Percentiles rank a stretch among this genome's conserved stretches.
Evolutionary conservation across 2,888 invertebrate species (phyloP).

Genomic region (Rutpela maculata): DNA sequence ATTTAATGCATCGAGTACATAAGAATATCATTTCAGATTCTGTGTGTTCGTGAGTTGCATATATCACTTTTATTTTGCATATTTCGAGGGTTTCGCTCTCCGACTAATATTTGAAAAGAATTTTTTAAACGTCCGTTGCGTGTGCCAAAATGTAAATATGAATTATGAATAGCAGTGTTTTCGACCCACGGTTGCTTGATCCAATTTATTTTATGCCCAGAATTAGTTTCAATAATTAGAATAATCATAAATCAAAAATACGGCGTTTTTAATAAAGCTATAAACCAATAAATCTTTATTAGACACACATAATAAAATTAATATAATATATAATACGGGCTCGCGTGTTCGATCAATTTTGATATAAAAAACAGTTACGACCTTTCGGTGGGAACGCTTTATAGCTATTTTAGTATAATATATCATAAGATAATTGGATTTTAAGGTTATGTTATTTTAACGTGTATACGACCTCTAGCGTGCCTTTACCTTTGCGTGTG

Average conservation of each 20-base stretch:
- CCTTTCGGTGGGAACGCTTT: constrained; percentile 41
- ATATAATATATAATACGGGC: constrained; percentile 22
- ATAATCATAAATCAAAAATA: background rate
- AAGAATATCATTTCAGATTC: too few species aligned
- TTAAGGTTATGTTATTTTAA: constrained; percentile 52
- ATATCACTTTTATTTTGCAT: too few species aligned
- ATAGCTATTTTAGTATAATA: constrained; percentile 48
- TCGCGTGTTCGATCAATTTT: constrained; percentile 43
- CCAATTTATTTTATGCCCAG: background rate
- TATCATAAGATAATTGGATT: constrained; percentile 56
- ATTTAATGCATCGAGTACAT: too few species aligned
- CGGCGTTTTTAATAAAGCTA: constrained; percentile 8
- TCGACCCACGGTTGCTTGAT: background rate
- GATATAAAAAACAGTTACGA: constrained; percentile 33
- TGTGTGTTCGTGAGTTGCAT: too few species aligned
- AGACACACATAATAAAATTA: constrained; percentile 40
- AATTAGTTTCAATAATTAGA: background rate
- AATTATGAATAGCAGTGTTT: background rate
- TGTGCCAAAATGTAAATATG: background rate
- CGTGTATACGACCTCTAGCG: constrained; percentile 50
- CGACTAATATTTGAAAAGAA: background rate
- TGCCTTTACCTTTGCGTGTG: constrained; percentile 51
- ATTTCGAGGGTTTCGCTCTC: too few species aligned
- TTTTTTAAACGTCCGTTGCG: background rate
- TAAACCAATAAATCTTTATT: constrained; percentile 22